A percentile compares a stretch with the other conserved stretches of the same genome.
These are phyloP conservation scores for Linnaemya tessellans DNA, from an alignment of 2,888 invertebrate genomes.

Conservation along the genomic window DNA sequence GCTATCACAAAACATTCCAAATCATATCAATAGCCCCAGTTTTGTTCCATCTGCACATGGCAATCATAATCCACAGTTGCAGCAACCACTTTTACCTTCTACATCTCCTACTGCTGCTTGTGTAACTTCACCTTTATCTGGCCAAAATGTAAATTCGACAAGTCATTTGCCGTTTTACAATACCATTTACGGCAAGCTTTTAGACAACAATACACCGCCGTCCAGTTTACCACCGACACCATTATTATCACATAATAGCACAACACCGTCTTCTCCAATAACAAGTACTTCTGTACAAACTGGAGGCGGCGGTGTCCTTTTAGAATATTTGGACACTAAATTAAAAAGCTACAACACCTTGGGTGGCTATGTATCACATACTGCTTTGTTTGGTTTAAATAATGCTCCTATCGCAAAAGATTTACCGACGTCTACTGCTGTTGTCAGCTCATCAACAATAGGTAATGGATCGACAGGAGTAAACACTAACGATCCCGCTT, in stretches of 20 bases:
- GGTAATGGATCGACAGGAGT: constrained; percentile 3
- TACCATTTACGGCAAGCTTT: constrained; percentile 84
- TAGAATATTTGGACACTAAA: constrained; percentile 81
- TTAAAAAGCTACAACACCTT: constrained; percentile 76
- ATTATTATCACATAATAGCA: constrained; percentile 3
- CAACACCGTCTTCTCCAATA: constrained; percentile 35
- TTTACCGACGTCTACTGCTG: not conserved
- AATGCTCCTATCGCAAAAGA: constrained; percentile 53
- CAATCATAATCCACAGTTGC: constrained; percentile 42
- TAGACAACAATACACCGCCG: constrained; percentile 81
- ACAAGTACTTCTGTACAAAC: constrained; percentile 50
- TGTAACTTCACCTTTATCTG: constrained; percentile 37
- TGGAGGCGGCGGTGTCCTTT: constrained; percentile 42
- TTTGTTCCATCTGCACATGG: constrained; percentile 72
- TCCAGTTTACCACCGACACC: constrained; percentile 15
- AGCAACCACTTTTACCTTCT: constrained; percentile 69
- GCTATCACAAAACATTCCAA: constrained; percentile 62
- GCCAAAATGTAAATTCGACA: constrained; percentile 57
- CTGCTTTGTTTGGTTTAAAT: constrained; percentile 74
- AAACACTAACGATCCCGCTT: constrained; percentile 27
- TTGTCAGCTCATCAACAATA: constrained; percentile 32
- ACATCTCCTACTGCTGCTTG: constrained; percentile 39
- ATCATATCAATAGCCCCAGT: constrained; percentile 72
- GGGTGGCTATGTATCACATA: constrained; percentile 75
- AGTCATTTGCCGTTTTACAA: constrained; percentile 80